Base-by-base conservation (phyloP, 1,140 invertebrate genomes). In the Spodoptera litura region DNA sequence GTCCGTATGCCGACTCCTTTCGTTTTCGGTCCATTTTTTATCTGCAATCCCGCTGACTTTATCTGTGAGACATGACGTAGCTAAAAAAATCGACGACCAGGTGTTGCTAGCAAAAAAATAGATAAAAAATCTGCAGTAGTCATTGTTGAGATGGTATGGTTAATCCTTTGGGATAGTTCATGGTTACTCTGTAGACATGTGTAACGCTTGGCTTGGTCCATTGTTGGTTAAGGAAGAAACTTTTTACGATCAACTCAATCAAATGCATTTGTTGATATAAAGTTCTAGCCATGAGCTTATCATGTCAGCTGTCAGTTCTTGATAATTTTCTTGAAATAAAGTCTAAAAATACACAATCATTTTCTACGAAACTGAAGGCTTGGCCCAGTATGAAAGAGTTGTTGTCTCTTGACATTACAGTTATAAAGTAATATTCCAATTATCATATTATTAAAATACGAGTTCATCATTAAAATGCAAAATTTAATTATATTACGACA, bases 111-210 rank as follows among this genome's bases (percentile, higher is more conserved):
- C 83, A 91, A 86, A 90, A 89, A 82, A 81, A 61, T 77, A 49
- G 52, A 55, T 71, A 49, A 86, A 89, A 87, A 88, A 89, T 83
- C 83, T 81, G 55, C 49, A 83, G 87, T 82, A 89, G 73, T 61
- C 44, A 51, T 58, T 64, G 73, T 75, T 55, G n/a, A 25, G 56
- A 53, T 61, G 62, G 73, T 15, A 44, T 86, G 78, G 79, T 81
- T 93, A 93, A 93, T 93, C 91, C 91, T 92, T 92, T 93, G 83
- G 75, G 84, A 80, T 88, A 84, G 83, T 84, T 85, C 74, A 56
- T 84, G 82, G 82, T 80, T 84, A 86, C 87, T 87, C 84, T 74
- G 75, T 73, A 86, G 84, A 87, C 89, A 89, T 91, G 88, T 88
- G 91, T 89, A 88, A 87, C 85, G 83, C 85, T 83, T 87, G 85